phyloP scores from a whole-genome alignment of 92 coral and sea anemone species.

The Porites lobata region DNA sequence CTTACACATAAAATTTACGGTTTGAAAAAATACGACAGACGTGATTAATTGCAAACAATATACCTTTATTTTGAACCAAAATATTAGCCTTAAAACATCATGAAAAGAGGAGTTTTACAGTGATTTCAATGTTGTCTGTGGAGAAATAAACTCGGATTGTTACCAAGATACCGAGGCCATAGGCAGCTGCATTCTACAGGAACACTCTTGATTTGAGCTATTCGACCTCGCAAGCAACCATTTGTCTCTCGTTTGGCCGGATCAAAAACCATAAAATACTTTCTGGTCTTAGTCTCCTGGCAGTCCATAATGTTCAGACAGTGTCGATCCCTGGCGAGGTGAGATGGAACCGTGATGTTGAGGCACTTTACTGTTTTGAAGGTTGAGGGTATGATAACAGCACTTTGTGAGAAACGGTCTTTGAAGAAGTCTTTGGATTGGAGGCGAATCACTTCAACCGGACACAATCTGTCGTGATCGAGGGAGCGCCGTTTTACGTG shows the following conservation, averaged over 20 bases:
- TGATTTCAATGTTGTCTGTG: not conserved
- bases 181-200: constrained; percentile 49
- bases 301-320: constrained; percentile 53
- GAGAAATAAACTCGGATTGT: constrained; percentile 7
- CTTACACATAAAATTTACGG: too few species aligned
- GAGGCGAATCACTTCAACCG: constrained; percentile 2
- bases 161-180: constrained; percentile 41
- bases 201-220: constrained; percentile 26
- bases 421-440: constrained; percentile 41
- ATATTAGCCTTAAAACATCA: not conserved
- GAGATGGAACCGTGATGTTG: not conserved
- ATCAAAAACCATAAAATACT: constrained; percentile 44
- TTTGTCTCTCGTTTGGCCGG: not conserved
- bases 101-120: not conserved
- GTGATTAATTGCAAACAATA: not conserved
- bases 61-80: not conserved
- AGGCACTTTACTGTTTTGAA: constrained; percentile 14
- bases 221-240: not conserved
- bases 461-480: constrained; percentile 37
- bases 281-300: constrained; percentile 30
- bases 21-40: not conserved
- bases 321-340: not conserved
- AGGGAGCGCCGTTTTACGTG: constrained; percentile 17
- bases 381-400: constrained; percentile 2
- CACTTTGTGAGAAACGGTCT: constrained; percentile 19